phyloP scores from a whole-genome alignment of 2,797 vertebrate species.

The Mormyrops attenuatus region DNA sequence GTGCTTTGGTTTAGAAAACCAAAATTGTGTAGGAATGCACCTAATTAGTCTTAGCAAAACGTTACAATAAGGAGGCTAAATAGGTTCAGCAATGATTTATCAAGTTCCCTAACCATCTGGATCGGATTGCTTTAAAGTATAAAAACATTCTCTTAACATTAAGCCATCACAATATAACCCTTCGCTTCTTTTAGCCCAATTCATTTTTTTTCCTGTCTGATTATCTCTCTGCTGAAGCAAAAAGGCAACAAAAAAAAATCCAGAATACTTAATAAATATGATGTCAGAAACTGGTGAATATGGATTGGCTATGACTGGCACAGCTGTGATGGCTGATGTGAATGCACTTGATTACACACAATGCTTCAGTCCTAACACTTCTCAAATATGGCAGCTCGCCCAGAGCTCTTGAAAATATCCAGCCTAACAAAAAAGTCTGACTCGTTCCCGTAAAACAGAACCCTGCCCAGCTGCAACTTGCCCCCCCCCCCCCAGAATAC shows the following conservation, averaged over 20 bases:
- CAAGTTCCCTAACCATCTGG: slow-evolving; percentile 45
- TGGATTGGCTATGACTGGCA: not conserved
- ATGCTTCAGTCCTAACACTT: slow-evolving; percentile 30
- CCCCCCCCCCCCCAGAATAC: slow-evolving; percentile 60
- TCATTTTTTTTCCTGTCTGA: not conserved
- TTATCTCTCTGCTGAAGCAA: slow-evolving; percentile 16
- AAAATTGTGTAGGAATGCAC: slow-evolving; percentile 42
- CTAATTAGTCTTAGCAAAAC: slow-evolving; percentile 33
- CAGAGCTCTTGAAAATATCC: slow-evolving; percentile 29
- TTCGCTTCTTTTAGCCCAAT: not conserved
- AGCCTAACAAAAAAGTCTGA: slow-evolving; percentile 26
- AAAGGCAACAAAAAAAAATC: slow-evolving; percentile 21
- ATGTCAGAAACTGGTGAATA: slow-evolving; percentile 18
- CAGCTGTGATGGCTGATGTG: slow-evolving; percentile 18
- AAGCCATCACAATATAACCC: not conserved
- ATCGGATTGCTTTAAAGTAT: slow-evolving; percentile 22
- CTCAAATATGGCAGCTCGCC: slow-evolving; percentile 36
- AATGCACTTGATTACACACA: slow-evolving; percentile 24
- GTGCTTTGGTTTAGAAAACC: slow-evolving; percentile 46
- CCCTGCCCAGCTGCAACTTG: slow-evolving; percentile 33
- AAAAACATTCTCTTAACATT: not conserved
- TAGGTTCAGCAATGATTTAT: slow-evolving; percentile 62
- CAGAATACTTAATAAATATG: slow-evolving; percentile 14
- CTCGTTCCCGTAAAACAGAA: slow-evolving; percentile 26
- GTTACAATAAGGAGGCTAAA: slow-evolving; percentile 31